Conservation (phyloP, 1,140 invertebrate genomes). For the Dendroctonus ponderosae region DNA sequence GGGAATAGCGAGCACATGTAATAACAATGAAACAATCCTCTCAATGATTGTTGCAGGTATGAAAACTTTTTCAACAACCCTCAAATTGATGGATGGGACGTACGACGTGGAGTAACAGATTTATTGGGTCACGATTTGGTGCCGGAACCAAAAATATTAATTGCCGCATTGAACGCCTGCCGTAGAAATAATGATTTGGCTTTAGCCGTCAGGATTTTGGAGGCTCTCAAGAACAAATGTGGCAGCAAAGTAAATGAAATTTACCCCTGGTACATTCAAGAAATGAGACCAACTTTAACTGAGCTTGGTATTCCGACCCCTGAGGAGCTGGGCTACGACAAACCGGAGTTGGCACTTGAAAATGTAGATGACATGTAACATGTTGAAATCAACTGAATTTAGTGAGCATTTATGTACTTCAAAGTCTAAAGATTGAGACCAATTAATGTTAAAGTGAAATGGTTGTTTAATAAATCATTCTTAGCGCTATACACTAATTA, state of each 20-base stretch:
- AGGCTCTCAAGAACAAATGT: conserved; percentile 89
- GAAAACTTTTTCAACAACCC: conserved; percentile 82
- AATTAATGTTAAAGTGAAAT: not conserved
- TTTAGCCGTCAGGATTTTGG: conserved; percentile 87
- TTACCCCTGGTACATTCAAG: conserved; percentile 90
- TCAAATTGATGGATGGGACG: conserved; percentile 96
- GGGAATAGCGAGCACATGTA: not conserved
- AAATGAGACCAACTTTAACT: conserved; percentile 87
- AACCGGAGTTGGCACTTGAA: conserved; percentile 87
- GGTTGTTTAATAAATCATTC: not conserved
- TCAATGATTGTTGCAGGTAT: conserved; percentile 57
- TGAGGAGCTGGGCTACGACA: conserved; percentile 95
- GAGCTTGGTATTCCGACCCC: conserved; percentile 93
- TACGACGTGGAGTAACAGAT: conserved; percentile 84
- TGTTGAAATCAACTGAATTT: not conserved
- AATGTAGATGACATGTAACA: conserved; percentile 66
- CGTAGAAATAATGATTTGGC: conserved; percentile 92
- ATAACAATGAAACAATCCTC: not conserved
- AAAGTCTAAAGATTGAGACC: not conserved
- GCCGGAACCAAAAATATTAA: conserved; percentile 91
- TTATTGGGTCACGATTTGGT: conserved; percentile 86
- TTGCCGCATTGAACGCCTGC: conserved; percentile 87
- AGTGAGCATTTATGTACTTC: not conserved
- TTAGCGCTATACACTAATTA: too few species aligned
- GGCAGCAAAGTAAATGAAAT: conserved; percentile 75